A percentile compares a stretch with the other conserved stretches of the same genome.
Conservation (phyloP, 2,797 vertebrate genomes). For the Lepilemur septentrionalis region DNA sequence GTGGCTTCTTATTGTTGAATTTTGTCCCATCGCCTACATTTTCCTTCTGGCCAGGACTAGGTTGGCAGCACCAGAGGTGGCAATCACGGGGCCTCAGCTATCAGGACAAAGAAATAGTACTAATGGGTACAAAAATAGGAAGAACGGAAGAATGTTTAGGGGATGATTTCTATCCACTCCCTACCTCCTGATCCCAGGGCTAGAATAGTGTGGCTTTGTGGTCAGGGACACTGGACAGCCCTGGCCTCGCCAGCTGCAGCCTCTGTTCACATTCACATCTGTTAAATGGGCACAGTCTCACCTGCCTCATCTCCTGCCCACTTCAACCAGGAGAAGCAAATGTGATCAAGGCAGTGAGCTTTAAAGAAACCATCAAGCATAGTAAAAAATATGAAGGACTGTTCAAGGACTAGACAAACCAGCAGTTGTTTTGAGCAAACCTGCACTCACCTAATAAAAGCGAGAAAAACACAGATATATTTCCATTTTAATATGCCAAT, state of each 20-base stretch:
- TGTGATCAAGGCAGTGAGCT: rapidly evolving
- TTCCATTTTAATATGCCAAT: not conserved
- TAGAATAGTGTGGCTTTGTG: not conserved
- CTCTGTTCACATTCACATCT: too few species aligned
- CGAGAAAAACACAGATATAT: not conserved
- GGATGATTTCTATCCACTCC: rapidly evolving
- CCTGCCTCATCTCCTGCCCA: rapidly evolving
- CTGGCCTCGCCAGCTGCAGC: too few species aligned
- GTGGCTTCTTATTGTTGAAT: not conserved
- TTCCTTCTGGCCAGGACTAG: not conserved
- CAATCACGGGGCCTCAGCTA: not conserved
- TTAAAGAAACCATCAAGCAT: not conserved
- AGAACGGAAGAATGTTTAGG: not conserved
- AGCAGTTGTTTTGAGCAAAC: not conserved
- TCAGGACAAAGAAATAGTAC: not conserved
- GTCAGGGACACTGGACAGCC: not conserved
- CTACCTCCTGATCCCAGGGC: not conserved
- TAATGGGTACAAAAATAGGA: not conserved
- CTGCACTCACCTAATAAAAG: not conserved
- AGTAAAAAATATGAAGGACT: not conserved
- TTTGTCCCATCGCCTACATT: not conserved
- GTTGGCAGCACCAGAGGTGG: not conserved
- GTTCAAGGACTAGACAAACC: not conserved
- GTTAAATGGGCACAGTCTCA: not conserved
- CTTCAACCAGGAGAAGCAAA: not conserved